Base-by-base conservation (phyloP, 1,140 invertebrate genomes). In the Drosophila leontia region DNA sequence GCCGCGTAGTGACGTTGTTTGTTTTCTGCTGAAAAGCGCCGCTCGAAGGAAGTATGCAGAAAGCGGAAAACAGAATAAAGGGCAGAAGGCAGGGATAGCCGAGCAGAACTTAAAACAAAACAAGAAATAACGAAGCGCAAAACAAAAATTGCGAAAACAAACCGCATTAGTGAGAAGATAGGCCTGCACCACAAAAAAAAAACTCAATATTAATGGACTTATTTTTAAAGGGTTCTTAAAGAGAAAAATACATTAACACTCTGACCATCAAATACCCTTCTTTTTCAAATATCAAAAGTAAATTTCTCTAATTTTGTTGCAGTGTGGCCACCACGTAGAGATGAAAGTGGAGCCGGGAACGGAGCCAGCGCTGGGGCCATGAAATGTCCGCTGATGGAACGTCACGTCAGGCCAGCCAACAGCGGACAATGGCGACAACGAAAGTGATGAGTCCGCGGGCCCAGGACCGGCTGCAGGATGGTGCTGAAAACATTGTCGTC, bases 1-100 rank as follows among this genome's bases (percentile, higher is more conserved):
- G 85, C 82, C 78, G 85, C 81, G 70, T 90, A 71, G 81, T 84
- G 78, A 85, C 85, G 87, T 90, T 88, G 85, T 88, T 88, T 88
- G 85, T 69, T 48, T 48, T 55, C 78, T 69, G 61, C 48, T 63
- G 67, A 47, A 68, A 77, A 51, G 79, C 57, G 41, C 45, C 41
- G 55, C 7, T 45, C 42, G 35, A 55, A 71, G 56, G 42, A 67
- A 50, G 29, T 55, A 51, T 45, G 59, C 71, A 76, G 65, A 57
- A 70, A 23, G 32, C 51, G 19, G 17, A 47, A 17, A 72, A 50
- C 15, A 35, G 26, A 59, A 34, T 56, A 56, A 56, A 56, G 51
- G 37, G 45, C 47, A 48, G 41, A 29, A 26, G 51, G 35, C 57
- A 19, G 44, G 47, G n/a, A 64, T 65, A 65, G 44, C 13, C 45